Percentiles rank a stretch among this genome's conserved stretches.
Conservation (phyloP, 2,797 vertebrate species). For the Intellagama lesueurii region DNA sequence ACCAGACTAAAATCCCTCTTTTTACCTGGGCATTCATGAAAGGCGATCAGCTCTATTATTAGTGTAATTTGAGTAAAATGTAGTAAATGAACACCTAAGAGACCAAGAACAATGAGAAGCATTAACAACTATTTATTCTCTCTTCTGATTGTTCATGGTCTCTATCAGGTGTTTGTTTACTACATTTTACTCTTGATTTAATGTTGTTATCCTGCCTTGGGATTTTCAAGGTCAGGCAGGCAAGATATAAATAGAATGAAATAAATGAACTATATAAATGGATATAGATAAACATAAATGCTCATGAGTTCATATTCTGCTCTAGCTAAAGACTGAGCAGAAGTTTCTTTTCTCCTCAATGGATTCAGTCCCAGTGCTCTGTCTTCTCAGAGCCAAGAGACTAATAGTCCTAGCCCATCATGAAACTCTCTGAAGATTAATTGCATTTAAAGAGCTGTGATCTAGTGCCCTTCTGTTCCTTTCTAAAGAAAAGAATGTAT, state of each 20-base stretch:
- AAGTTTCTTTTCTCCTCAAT: slow-evolving; percentile 22
- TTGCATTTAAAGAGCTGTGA: slow-evolving; percentile 41
- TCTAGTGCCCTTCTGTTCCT: slow-evolving; percentile 54
- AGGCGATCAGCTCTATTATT: background rate
- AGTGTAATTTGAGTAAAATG: background rate
- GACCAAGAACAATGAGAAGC: no score
- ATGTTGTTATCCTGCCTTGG: background rate
- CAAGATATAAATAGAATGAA: background rate
- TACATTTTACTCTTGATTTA: background rate
- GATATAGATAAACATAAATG: background rate
- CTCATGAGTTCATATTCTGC: background rate
- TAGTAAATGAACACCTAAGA: no score
- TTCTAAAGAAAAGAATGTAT: slow-evolving; percentile 53
- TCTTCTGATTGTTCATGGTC: background rate
- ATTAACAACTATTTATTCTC: background rate
- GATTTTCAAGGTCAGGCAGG: background rate
- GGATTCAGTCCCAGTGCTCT: background rate
- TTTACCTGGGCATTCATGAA: background rate
- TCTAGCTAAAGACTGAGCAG: background rate
- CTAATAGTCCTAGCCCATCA: background rate
- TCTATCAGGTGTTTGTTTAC: background rate
- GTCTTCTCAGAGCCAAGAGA: slow-evolving; percentile 13
- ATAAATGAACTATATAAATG: background rate
- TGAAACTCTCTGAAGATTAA: background rate
- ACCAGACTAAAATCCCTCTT: no score